Evolutionary conservation across 1,140 invertebrate species (phyloP).

Genomic region (Drosophila mojavensis): DNA sequence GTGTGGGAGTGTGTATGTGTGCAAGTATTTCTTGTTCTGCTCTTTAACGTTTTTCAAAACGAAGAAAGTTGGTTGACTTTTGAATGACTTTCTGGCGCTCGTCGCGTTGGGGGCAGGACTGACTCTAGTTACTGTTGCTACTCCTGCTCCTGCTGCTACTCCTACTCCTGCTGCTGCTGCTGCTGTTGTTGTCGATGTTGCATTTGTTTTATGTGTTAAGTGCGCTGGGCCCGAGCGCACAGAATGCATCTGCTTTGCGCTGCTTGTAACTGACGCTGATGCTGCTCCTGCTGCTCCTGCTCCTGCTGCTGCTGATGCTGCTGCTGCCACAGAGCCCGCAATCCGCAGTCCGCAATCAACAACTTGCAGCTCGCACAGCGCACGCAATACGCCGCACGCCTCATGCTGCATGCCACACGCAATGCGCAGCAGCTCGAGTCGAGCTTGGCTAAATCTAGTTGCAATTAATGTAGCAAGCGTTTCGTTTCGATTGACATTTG

Average conservation of each 20-base stretch:
- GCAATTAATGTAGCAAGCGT: conserved; percentile 62
- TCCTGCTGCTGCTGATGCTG: conserved; percentile 39
- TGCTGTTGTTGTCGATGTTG: conserved; percentile 48
- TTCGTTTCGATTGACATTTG: too few relatives aligned
- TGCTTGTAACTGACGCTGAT: conserved; percentile 63
- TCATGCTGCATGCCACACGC: not conserved
- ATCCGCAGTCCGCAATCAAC: not conserved
- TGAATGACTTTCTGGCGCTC: conserved; percentile 81
- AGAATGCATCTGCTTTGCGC: conserved; percentile 45
- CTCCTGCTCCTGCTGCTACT: not conserved
- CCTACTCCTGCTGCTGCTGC: conserved; percentile 10
- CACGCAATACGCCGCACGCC: not conserved
- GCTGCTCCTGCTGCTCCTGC: conserved; percentile 44
- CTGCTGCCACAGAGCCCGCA: conserved; percentile 27
- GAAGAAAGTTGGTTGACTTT: conserved; percentile 83
- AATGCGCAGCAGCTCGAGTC: conserved; percentile 19
- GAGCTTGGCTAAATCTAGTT: conserved; percentile 59
- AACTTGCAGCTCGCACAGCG: not conserved
- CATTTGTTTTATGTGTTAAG: conserved; percentile 76
- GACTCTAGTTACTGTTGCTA: conserved; percentile 5
- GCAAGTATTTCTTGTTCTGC: conserved; percentile 48
- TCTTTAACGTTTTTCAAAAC: conserved; percentile 80
- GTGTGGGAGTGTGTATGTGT: conserved; percentile 27
- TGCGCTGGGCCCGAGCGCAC: conserved; percentile 77
- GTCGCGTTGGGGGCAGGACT: conserved; percentile 21